Conservation (phyloP, 1,140 invertebrate genomes). For the Yoshiicerus persimilis region DNA sequence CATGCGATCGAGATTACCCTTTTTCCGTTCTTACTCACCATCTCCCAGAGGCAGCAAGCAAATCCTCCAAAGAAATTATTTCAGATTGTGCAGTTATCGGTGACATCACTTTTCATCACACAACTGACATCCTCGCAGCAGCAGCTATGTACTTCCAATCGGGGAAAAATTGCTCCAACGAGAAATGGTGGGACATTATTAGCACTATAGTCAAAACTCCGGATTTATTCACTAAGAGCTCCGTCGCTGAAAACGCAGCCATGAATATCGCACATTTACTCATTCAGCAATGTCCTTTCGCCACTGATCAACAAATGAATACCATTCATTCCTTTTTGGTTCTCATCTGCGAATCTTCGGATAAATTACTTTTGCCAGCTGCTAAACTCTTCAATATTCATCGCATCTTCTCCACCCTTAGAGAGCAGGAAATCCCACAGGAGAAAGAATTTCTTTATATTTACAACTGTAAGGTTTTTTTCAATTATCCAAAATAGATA, state of each 20-base stretch:
- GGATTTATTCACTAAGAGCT: background rate
- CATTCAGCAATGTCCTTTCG: background rate
- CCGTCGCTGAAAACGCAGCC: background rate
- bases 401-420: constrained; percentile 19
- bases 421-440: constrained; percentile 43
- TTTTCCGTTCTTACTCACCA: background rate
- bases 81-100: background rate
- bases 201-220: constrained; percentile 1
- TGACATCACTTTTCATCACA: background rate
- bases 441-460: constrained; percentile 38
- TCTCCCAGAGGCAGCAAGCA: background rate
- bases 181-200: constrained; percentile 33
- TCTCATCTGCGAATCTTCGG: background rate
- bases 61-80: background rate
- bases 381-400: background rate
- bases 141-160: background rate
- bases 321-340: constrained; percentile 16
- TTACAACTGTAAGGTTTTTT: constrained; percentile 25
- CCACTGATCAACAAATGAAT: background rate
- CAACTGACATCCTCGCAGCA: constrained; percentile 19
- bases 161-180: background rate
- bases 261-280: background rate
- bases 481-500: no score
- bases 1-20: constrained; percentile 17
- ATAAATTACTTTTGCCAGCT: background rate